Percentiles rank a stretch among this genome's conserved stretches.
phyloP scores from a whole-genome alignment of 2,888 invertebrate species.

The Andricus quercusramuli region DNA sequence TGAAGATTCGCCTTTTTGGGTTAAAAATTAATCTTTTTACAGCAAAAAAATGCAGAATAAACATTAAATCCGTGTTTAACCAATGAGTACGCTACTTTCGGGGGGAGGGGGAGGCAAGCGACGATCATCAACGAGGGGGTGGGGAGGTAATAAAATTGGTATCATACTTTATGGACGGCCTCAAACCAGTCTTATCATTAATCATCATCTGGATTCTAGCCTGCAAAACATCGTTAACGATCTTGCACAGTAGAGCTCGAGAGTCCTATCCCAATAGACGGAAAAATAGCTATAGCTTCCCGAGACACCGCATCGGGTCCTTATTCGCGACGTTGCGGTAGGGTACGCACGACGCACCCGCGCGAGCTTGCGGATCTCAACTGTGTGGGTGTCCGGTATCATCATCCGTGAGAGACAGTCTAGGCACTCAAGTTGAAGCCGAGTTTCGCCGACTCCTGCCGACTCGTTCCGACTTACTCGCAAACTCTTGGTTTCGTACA shows the following conservation, averaged over 20 bases:
- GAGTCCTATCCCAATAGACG: slow-evolving; percentile 65
- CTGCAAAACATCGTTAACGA: neutral
- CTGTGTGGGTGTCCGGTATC: slow-evolving; percentile 31
- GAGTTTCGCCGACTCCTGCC: slow-evolving; percentile 50
- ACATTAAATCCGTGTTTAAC: too few relatives aligned
- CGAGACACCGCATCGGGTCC: slow-evolving; percentile 43
- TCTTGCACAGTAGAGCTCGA: neutral
- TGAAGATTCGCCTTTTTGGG: too few relatives aligned
- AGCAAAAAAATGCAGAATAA: too few relatives aligned
- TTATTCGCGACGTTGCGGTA: slow-evolving; percentile 65
- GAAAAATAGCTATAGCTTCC: slow-evolving; percentile 66
- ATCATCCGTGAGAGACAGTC: neutral
- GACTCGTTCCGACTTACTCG: slow-evolving; percentile 47
- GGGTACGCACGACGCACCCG: slow-evolving; percentile 65
- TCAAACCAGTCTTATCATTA: neutral
- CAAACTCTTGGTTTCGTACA: slow-evolving; percentile 60
- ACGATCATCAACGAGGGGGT: too few relatives aligned
- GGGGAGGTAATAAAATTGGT: too few relatives aligned
- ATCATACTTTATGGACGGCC: too few relatives aligned
- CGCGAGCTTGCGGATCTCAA: neutral
- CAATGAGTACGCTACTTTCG: too few relatives aligned
- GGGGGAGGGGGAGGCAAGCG: too few relatives aligned
- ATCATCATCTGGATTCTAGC: neutral
- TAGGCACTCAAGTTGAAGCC: slow-evolving; percentile 18
- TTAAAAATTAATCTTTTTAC: too few relatives aligned